These are phyloP conservation scores for Diuraphis noxia DNA, from an alignment of 1,140 invertebrate species.

Conservation along the genomic window DNA sequence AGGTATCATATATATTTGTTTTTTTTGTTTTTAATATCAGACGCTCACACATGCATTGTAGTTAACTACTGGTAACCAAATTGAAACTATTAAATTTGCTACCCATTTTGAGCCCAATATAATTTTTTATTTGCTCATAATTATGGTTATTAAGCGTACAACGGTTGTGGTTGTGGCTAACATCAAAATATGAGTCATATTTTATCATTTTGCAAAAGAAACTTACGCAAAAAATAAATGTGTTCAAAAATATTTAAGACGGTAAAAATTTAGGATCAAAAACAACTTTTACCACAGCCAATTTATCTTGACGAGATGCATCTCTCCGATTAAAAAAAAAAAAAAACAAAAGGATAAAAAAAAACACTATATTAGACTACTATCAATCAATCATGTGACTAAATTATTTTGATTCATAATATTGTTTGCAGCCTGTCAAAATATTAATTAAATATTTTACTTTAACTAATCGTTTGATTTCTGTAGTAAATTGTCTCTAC, in stretches of 20 bases:
- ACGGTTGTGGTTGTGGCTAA: neutral
- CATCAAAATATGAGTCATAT: neutral
- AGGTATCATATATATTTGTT: neutral
- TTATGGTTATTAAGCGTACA: neutral
- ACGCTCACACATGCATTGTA: neutral
- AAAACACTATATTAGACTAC: no score
- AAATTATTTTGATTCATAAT: no score
- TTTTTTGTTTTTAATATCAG: neutral
- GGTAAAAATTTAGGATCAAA: neutral
- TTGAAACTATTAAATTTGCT: no score
- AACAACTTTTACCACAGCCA: neutral
- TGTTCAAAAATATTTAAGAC: neutral
- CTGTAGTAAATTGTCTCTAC: accelerated
- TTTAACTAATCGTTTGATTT: neutral
- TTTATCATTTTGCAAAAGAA: neutral
- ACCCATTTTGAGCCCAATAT: neutral
- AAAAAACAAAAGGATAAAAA: no score
- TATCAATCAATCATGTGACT: no score
- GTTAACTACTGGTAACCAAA: neutral
- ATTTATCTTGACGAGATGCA: no score
- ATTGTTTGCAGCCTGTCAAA: neutral
- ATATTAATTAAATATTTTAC: no score
- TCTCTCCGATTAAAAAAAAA: no score
- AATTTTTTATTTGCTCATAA: neutral
- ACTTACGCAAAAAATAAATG: neutral